phyloP scores from a whole-genome alignment of 1,140 invertebrate genomes.

The Physella acuta region DNA sequence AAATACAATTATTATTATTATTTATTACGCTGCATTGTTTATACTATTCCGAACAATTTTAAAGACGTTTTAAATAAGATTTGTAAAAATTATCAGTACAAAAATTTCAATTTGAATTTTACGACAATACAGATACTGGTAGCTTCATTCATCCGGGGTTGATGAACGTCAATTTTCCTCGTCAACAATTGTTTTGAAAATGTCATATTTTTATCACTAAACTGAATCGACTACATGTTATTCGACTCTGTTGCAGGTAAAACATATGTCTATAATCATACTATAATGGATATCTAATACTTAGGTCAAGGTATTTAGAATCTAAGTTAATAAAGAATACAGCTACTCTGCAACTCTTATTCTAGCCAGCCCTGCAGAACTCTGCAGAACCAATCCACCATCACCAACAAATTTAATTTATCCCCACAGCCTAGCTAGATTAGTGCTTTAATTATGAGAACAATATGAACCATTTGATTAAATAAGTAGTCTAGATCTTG shows the following conservation, averaged over 20 bases:
- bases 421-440: no score
- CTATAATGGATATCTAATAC: neutral
- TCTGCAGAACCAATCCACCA: no score
- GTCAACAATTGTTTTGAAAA: neutral
- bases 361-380: no score
- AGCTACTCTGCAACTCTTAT: neutral
- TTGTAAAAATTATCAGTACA: no score
- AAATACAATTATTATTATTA: neutral
- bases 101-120: neutral
- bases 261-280: neutral
- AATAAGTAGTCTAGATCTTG: no score
- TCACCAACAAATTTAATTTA: no score
- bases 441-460: no score
- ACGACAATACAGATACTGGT: slow-evolving; percentile 5
- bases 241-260: neutral
- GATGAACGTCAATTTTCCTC: slow-evolving; percentile 10
- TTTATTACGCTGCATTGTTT: neutral
- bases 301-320: neutral
- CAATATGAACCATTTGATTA: no score
- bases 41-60: no score
- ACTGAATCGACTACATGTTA: neutral
- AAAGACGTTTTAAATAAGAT: no score
- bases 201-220: neutral
- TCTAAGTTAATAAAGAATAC: neutral
- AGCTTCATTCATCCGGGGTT: slow-evolving; percentile 17